A percentile compares a stretch with the other conserved stretches of the same genome.
These are phyloP conservation scores for Cabera pusaria DNA, from an alignment of 2,888 invertebrate genomes.

Conservation along the genomic window DNA sequence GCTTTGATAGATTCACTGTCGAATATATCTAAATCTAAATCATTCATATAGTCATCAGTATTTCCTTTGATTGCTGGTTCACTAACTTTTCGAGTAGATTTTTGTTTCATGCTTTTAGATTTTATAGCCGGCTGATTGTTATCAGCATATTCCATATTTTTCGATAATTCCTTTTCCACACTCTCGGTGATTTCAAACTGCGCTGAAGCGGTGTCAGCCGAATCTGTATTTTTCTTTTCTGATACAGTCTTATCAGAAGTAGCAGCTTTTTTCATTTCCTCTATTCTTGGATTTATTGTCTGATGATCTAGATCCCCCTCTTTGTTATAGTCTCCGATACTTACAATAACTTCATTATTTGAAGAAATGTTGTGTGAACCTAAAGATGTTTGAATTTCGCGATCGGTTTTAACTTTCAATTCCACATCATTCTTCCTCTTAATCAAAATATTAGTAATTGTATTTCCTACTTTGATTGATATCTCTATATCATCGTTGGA, in stretches of 20 bases:
- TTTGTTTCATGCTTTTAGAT: conserved; percentile 24
- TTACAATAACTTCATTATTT: conserved; percentile 33
- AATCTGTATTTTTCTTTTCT: conserved; percentile 60
- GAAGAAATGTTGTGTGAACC: conserved; percentile 31
- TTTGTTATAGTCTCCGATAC: conserved; percentile 33
- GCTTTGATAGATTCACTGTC: conserved; percentile 60
- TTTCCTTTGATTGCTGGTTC: no score
- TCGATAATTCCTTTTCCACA: conserved; percentile 66
- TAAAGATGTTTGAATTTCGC: conserved; percentile 61
- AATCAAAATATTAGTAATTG: conserved; percentile 63
- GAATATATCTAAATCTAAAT: conserved; percentile 60
- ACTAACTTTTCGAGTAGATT: conserved; percentile 13
- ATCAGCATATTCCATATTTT: conserved; percentile 55
- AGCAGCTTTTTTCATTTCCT: conserved; percentile 3
- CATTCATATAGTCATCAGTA: no score
- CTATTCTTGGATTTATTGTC: conserved; percentile 22
- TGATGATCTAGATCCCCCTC: conserved; percentile 21
- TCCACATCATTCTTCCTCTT: conserved; percentile 62
- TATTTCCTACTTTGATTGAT: conserved; percentile 65
- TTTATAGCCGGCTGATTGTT: conserved; percentile 21
- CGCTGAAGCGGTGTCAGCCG: conserved; percentile 64
- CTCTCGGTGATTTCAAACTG: conserved; percentile 69
- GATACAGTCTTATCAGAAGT: conserved; percentile 19
- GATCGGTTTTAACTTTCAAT: conserved; percentile 61
- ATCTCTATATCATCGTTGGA: conserved; percentile 64